Conservation (phyloP, 2,797 vertebrate species). For the Hippopotamyrus pictus region DNA sequence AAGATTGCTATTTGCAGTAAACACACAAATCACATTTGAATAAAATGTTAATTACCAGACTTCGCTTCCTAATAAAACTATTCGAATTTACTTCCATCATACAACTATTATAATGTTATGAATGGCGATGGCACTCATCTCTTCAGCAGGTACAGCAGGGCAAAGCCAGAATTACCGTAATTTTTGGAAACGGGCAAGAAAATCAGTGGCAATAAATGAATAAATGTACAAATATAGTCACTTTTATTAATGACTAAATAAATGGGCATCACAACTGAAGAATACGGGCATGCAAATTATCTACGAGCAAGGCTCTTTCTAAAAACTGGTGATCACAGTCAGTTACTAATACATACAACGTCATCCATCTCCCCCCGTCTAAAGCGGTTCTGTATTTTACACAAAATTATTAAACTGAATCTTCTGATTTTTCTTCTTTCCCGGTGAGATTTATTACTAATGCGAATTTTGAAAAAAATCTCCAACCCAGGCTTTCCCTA, state of each 20-base stretch:
- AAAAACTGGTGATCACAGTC: conserved; percentile 53
- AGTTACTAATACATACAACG: conserved; percentile 40
- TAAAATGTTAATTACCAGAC: background rate
- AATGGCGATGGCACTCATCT: background rate
- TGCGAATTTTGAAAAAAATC: background rate
- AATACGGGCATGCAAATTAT: conserved; percentile 67
- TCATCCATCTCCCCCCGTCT: background rate
- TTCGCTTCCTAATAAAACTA: background rate
- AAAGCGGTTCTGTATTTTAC: conserved; percentile 3
- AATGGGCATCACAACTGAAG: conserved; percentile 61
- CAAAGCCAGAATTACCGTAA: background rate
- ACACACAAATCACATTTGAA: background rate
- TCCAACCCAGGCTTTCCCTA: background rate
- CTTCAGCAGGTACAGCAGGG: background rate
- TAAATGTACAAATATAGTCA: conserved; percentile 66
- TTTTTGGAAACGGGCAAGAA: background rate
- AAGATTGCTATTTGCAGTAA: background rate
- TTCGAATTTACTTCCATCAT: background rate
- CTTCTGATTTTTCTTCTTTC: background rate
- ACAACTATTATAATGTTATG: background rate
- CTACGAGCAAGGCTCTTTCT: conserved; percentile 52
- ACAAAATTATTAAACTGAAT: conserved; percentile 11
- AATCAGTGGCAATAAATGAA: conserved; percentile 24
- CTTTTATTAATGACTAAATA: conserved; percentile 75
- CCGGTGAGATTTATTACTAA: background rate